phyloP scores from a whole-genome alignment of 2,888 invertebrate species.

The Cephus pygmeus region DNA sequence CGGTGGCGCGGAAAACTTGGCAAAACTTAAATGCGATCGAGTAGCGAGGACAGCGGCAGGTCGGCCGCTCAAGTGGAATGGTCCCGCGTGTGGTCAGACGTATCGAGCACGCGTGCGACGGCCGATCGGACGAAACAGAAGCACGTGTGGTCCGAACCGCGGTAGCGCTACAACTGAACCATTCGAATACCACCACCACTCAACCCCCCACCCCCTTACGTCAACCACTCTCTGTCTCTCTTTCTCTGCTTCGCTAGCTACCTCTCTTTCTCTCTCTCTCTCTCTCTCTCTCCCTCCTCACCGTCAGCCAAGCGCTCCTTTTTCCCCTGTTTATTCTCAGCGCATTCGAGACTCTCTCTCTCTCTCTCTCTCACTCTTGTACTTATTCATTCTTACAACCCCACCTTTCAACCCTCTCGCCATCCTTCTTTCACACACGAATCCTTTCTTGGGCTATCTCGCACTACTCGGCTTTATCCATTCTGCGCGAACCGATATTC shows the following conservation, averaged over 20 bases:
- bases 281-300: conserved; percentile 28
- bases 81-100: conserved; percentile 43
- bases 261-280: conserved; percentile 28
- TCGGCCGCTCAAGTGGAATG: conserved; percentile 35
- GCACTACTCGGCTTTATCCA: neutral
- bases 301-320: conserved; percentile 5
- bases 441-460: neutral
- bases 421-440: neutral
- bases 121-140: conserved; percentile 27
- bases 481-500: neutral
- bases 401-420: neutral
- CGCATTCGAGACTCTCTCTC: neutral
- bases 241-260: conserved; percentile 22
- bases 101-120: conserved; percentile 15
- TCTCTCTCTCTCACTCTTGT: neutral
- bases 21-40: neutral
- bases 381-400: neutral
- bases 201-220: conserved; percentile 27
- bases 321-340: neutral
- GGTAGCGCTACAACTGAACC: conserved; percentile 62
- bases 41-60: neutral
- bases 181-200: conserved; percentile 52
- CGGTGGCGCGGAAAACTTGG: neutral
- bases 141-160: conserved; percentile 53
- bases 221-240: conserved; percentile 30